Conservation (phyloP, 30 jellyfish, hydroid and myxozoan species). For the Aurelia aurita region DNA sequence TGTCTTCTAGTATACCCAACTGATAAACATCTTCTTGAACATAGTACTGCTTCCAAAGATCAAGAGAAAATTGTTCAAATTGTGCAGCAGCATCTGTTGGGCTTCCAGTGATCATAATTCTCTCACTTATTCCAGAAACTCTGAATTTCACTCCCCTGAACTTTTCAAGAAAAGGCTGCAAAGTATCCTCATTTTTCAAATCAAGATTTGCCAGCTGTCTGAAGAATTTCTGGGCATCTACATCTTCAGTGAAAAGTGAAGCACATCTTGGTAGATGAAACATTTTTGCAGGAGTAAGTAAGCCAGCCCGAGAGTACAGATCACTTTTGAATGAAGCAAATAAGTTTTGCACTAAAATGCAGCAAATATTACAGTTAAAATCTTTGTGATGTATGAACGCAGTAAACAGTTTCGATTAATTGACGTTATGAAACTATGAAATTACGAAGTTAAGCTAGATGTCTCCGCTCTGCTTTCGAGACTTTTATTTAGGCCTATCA, state of each 20-base stretch:
- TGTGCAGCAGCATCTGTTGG: conserved; percentile 54
- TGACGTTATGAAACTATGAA: too few relatives aligned
- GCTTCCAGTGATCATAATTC: conserved; percentile 71
- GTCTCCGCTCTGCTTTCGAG: too few relatives aligned
- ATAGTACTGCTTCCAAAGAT: conserved; percentile 87
- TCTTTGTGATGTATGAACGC: too few relatives aligned
- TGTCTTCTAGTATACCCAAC: conserved; percentile 78
- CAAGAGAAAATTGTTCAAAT: conserved; percentile 86
- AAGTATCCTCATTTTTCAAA: conserved; percentile 41
- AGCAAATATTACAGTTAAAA: too few relatives aligned
- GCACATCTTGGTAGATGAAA: conserved; percentile 74
- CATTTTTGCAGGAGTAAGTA: conserved; percentile 8
- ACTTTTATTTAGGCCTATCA: too few relatives aligned
- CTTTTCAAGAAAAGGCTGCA: conserved; percentile 67
- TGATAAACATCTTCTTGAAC: conserved; percentile 92
- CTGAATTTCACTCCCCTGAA: conserved; percentile 70
- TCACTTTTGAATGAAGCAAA: too few relatives aligned
- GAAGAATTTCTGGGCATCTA: conserved; percentile 74
- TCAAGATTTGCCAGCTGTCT: conserved; percentile 61
- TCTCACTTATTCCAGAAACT: conserved; percentile 80
- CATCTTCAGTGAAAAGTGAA: conserved; percentile 57
- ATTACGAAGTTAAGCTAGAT: too few relatives aligned
- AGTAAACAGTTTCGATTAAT: too few relatives aligned
- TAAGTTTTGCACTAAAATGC: too few relatives aligned
- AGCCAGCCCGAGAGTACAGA: too few relatives aligned